A percentile compares a stretch with the other conserved stretches of the same genome.
Conservation (phyloP, 2,888 invertebrate species). For the Caenorhabditis plicata region DNA sequence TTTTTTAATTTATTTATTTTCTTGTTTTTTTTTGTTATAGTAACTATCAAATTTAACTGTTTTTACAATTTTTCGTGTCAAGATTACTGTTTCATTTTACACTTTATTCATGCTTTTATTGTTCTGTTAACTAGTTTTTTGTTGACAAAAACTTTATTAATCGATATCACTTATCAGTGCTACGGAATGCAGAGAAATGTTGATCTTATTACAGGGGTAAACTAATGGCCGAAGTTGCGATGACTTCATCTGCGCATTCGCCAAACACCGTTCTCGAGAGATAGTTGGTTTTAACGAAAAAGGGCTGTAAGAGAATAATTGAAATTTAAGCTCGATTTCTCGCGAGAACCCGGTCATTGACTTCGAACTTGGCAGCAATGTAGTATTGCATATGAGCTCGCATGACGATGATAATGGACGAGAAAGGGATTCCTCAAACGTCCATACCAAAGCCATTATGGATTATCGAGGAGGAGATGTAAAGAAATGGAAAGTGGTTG, state of each 20-base stretch:
- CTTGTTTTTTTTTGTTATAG: background rate
- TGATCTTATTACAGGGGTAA: too few relatives aligned
- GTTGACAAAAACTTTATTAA: too few relatives aligned
- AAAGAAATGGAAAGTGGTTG: background rate
- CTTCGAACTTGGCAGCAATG: slow-evolving; percentile 54
- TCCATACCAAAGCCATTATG: slow-evolving; percentile 46
- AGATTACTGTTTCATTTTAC: too few relatives aligned
- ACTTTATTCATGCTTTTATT: too few relatives aligned
- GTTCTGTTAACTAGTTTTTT: too few relatives aligned
- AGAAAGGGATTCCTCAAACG: slow-evolving; percentile 56
- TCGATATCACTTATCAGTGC: too few relatives aligned
- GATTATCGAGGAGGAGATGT: slow-evolving; percentile 59
- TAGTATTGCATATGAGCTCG: slow-evolving; percentile 35
- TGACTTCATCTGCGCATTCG: slow-evolving; percentile 14
- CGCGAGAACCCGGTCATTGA: slow-evolving; percentile 36
- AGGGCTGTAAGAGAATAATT: background rate
- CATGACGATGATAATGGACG: slow-evolving; percentile 32
- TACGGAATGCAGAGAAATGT: too few relatives aligned
- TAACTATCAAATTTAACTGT: background rate
- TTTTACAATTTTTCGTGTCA: slow-evolving; percentile 1
- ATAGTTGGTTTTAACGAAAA: slow-evolving; percentile 15
- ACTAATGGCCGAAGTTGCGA: background rate
- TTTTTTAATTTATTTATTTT: background rate
- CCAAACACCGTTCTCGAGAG: slow-evolving; percentile 29
- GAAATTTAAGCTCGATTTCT: slow-evolving; percentile 46